Evolutionary conservation across 2,797 vertebrate genomes (phyloP), one percentile per base, ranked within the genome.

Genomic region (Spea hammondii): DNA sequence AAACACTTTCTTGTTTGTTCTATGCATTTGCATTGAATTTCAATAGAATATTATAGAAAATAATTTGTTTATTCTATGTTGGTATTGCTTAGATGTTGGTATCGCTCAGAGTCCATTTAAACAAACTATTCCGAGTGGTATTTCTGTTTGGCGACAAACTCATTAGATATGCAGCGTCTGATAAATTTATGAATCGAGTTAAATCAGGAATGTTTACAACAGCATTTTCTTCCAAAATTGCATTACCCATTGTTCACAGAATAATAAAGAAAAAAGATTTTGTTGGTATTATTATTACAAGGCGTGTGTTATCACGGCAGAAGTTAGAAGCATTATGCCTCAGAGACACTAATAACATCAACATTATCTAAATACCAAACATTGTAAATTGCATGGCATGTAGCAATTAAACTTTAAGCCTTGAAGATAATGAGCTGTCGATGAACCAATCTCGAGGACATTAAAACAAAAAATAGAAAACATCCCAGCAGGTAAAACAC

Each of bases 331-430:
- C 66, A 70, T 62, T 13, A 32, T 49, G 50, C 78, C 78, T 60
- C 50, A 47, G 72, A 79, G 66, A 79, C 65, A 75, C 72, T 65
- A 74, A 79, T 70, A 70, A 70, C 65, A 70, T 62, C 48, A 75
- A 51, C 57, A 64, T 70, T 75, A 79, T 79, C 66, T 75, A 74
- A 79, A 75, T 79, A 79, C 78, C 57, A 79, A 70, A 79, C 71
- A 64, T 32, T 54, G 72, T 69, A 79, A 74, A 79, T 79, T 62
- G 50, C 66, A 65, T 69, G 65, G 47, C 72, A 70, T 64, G 57
- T 70, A 79, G 48, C 72, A 79, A 79, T 79, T 79, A 79, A 79
- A 79, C 78, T 75, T 79, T 79, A 75, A 54, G 72, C 78, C 59
- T 74, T 9, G 49, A 32, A 79, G 77, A 79, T 79, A 74, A 79